A percentile compares a stretch with the other conserved stretches of the same genome.
phyloP scores from a whole-genome alignment of 1,140 invertebrate genomes.

The Aphaenogaster ashmeadi region DNA sequence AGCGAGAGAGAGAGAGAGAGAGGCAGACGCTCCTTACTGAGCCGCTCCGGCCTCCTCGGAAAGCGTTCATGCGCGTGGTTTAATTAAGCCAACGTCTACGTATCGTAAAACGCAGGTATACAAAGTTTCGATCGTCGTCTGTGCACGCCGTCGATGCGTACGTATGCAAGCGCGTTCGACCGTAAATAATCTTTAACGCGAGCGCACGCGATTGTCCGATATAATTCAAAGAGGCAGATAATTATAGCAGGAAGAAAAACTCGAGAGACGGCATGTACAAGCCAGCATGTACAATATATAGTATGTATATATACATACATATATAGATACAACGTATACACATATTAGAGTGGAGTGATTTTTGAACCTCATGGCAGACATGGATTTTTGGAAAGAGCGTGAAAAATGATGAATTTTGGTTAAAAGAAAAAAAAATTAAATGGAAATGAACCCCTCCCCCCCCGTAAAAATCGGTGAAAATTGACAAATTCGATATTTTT shows the following conservation, averaged over 20 bases:
- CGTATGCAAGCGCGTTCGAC: not conserved
- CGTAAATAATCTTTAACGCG: constrained; percentile 41
- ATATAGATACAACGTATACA: no score
- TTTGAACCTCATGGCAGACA: no score
- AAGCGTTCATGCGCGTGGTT: constrained; percentile 55
- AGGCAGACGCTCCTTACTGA: constrained; percentile 12
- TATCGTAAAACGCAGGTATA: constrained; percentile 57
- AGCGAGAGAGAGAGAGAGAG: not conserved
- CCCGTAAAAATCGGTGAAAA: no score
- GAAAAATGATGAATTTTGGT: no score
- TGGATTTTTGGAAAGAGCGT: no score
- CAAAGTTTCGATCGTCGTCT: constrained; percentile 54
- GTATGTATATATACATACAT: not conserved
- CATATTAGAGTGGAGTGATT: no score
- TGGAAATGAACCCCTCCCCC: no score
- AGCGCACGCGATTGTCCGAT: constrained; percentile 12
- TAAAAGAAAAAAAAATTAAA: no score
- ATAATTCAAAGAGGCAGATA: constrained; percentile 21
- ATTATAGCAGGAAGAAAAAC: constrained; percentile 15
- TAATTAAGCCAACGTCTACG: constrained; percentile 70
- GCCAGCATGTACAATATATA: not conserved
- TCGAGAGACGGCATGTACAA: not conserved
- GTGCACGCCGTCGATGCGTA: not conserved
- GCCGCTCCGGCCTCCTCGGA: not conserved
- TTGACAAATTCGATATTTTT: no score